Evolutionary conservation across 1,140 invertebrate species (phyloP), one percentile per base, ranked within the genome.

Genomic region (Drosophila elegans): DNA sequence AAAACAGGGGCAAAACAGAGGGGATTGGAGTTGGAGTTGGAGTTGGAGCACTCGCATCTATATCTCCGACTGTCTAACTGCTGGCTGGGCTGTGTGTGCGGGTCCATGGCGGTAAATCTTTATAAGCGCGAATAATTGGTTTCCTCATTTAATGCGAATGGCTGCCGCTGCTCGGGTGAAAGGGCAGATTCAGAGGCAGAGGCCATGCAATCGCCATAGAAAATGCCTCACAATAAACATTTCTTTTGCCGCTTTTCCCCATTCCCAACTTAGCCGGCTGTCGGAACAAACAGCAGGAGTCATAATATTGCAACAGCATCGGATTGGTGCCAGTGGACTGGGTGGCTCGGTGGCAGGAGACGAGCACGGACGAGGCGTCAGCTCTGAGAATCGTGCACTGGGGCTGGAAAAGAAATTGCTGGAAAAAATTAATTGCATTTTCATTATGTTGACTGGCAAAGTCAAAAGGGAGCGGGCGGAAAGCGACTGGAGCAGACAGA

Each of bases 401-500:
- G 60, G 61, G 64, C 64, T 53, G 46, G 55, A 77, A 80, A 91
- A 85, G 78, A 91, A 91, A 91, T 88, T 79, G 84, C 78, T 89
- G 84, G 89, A 91, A 91, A 88, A 91, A 91, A 91, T 91, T 91
- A 91, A 91, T 91, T 91, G 90, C 90, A 91, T 91, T 91, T 91
- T 91, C 90, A 91, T 91, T 91, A 91, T 91, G 90, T 90, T 89
- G 90, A 85, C 86, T 80, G 80, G 69, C 73, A 69, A 72, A 68
- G 71, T 69, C 71, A 76, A 78, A 78, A 53, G 61, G 74, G 64
- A 69, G 56, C 44, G 39, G 55, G 27, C 42, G n/a, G 51, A 49
- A 49, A 67, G 44, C 38, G 69, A 36, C 42, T 63, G 49, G 32
- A 42, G 72, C 75, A 86, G 83, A 86, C 83, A 80, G 84, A 88